Base-by-base conservation (phyloP, 2,113 vertebrate species). In the Philantomba maxwellii region DNA sequence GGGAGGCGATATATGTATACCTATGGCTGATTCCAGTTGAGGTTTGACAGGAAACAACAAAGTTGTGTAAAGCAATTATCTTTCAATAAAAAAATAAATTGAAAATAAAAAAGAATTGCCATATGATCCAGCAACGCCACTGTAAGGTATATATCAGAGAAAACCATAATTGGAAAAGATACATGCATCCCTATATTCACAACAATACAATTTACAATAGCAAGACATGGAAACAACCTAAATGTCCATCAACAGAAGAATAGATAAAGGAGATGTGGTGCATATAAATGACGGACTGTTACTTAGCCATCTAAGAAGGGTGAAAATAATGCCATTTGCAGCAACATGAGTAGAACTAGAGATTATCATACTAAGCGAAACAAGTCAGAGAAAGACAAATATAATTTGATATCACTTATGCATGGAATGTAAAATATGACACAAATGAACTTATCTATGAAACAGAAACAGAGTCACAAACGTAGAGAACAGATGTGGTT, bases 261-360 rank as follows among this genome's bases (percentile, higher is more conserved):
- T 2, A 25, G 39, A 45, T 26, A 75, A 45, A 30, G 26, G 47
- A 78, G 8, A 49, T 49, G 45, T 33, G 75, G 45, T 77, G 7
- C 6, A 45, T 28, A 28, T 45, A 15, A 25, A 26, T 0, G 1
- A 77, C 0, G 1, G 39, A 45, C 25, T 45, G 25, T 26, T 75
- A 45, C 73, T 75, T 26, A 28, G 43, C 39, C 39, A 16, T 28
- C 64, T 28, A 28, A 16, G 25, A 45, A 45, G 39, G 7, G 13
- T 77, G 73, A 45, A 77, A 28, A 70, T 28, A 77, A 16, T 15
- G 43, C 13, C 25, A 16, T 45, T 77, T 77, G 25, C 43, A 45
- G 73, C 43, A 77, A 28, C 13, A 45, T 77, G 73, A 43, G 5
- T 77, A 45, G 25, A 77, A 28, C 39, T 45, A 45, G 39, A 16